Base-by-base conservation (phyloP, 2,888 invertebrate genomes). In the Cephus runcator region DNA sequence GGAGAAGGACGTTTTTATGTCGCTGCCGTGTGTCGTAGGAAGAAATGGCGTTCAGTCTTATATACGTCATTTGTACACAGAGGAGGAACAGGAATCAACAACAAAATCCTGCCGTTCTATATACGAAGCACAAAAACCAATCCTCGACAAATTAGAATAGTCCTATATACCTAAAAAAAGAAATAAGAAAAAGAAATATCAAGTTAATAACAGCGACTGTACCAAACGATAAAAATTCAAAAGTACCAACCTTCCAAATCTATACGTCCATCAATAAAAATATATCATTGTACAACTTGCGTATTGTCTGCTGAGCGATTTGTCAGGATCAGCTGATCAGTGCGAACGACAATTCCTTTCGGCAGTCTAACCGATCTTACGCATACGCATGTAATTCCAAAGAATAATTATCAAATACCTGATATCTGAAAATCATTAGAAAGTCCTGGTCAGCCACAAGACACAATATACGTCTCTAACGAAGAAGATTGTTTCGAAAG, bases 1-100 rank as follows among this genome's bases (percentile, higher is more conserved):
- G 75, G 91, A 92, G 69, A 92, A 93, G 76, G 94, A 94, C 77
- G 92, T 94, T 40, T 94, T 92, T 88, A 91, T 94, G 85, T 94
- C 93, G 11, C 88, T 94, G 40, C 94, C 94, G 1, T 92, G 93
- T 79, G 90, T 93, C 34, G 85, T 93, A 73, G 92, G 92, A 83
- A 83, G 90, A 79, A 87, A 87, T 77, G 90, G 89, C 30, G 85
- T 90, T n/a, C 87, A 89, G 74, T 88, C 89, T 4, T 88, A 87
- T 76, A 83, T 89, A 69, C 88, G 90, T 69, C 87, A 89, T 77
- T 83, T 84, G 30, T 89, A 89, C 78, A 89, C 86, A 4, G 79
- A 84, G 31, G 88, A 90, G 69, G 90, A 90, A 77, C 90, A 90
- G 78, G 86, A 87, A 71, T 82, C 84, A 30, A 87, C 83, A 30